A percentile compares a stretch with the other conserved stretches of the same genome.
These are phyloP conservation scores for Lucinisca nassula DNA, from an alignment of 2,888 invertebrate genomes.

Conservation along the genomic window DNA sequence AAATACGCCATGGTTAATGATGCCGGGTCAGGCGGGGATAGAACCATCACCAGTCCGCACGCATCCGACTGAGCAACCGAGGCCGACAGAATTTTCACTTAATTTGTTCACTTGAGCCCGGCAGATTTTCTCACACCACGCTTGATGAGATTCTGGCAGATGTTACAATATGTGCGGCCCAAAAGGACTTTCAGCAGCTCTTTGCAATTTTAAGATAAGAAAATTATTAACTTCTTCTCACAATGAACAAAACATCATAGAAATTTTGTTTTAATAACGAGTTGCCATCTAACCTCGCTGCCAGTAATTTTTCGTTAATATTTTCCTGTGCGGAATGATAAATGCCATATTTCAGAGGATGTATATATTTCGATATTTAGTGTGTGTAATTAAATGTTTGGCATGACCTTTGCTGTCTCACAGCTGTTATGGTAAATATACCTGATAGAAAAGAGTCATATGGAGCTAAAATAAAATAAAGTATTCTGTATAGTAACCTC, in stretches of 20 bases:
- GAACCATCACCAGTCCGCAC: no score
- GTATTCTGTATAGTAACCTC: no score
- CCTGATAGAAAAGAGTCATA: neutral
- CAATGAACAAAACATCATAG: constrained; percentile 7
- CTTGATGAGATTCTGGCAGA: neutral
- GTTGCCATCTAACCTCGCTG: constrained; percentile 14
- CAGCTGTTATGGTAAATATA: neutral
- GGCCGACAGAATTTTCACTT: no score
- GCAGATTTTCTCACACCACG: no score
- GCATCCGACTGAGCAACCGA: no score
- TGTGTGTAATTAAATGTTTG: neutral
- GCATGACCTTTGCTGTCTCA: neutral
- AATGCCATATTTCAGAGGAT: constrained; percentile 5
- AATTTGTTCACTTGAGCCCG: no score
- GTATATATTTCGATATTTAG: constrained; percentile 1
- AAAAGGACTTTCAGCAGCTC: neutral
- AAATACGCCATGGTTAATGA: no score
- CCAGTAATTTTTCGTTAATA: constrained; percentile 44
- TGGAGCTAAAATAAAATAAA: no score
- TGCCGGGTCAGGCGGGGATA: no score
- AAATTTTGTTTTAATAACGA: neutral
- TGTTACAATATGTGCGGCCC: constrained; percentile 5
- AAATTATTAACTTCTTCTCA: constrained; percentile 2
- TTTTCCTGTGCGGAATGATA: constrained; percentile 57
- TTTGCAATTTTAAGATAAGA: neutral